Base-by-base conservation (phyloP, 2,888 invertebrate species). In the Ochlodes sylvanus region DNA sequence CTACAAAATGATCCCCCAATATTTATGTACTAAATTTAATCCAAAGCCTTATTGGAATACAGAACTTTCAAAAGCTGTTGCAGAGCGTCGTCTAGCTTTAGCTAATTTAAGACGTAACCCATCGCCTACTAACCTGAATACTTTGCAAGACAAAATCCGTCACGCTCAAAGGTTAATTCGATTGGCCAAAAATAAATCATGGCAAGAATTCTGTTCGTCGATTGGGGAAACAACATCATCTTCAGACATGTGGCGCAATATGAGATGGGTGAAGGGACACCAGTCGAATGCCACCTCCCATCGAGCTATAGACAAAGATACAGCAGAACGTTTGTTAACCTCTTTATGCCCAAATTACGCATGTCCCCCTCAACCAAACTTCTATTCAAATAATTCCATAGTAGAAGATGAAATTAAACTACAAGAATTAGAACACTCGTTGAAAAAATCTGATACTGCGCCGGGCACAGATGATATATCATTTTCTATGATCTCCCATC, bases 31-130 rank as follows among this genome's bases (percentile, higher is more conserved):
- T 52, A 71, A 69, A 47, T 74, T 71, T 69, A 57, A 3, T 0
- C 76, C 76, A 0, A 79, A 77, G 64, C 68, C 72, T 3, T 80
- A 77, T 38, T 80, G 78, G 78, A 75, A 68, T 52, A 0, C 63
- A 14, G 50, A 69, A 0, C 27, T 78, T 10, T 77, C 77, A 4
- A 73, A 70, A 67, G 42, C 60, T 3, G 73, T 78, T 0, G 76
- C 75, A 0, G 66, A 72, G 52, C 73, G 77, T 2, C 63, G 77
- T 7, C 61, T 70, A 19, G 75, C 76, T 0, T 50, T 80, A 7
- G 38, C 72, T 1, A 55, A 56, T 6, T 74, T 78, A n/a, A 69
- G 78, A 63, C 47, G 68, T 7, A 75, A 75, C 52, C 76, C 78
- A 0, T 70, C 71, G 6, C 76, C 76, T 0, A 5, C 41, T 2